Evolutionary conservation across 2,113 vertebrate genomes (phyloP).

Genomic region (Thunnus maccoyii): DNA sequence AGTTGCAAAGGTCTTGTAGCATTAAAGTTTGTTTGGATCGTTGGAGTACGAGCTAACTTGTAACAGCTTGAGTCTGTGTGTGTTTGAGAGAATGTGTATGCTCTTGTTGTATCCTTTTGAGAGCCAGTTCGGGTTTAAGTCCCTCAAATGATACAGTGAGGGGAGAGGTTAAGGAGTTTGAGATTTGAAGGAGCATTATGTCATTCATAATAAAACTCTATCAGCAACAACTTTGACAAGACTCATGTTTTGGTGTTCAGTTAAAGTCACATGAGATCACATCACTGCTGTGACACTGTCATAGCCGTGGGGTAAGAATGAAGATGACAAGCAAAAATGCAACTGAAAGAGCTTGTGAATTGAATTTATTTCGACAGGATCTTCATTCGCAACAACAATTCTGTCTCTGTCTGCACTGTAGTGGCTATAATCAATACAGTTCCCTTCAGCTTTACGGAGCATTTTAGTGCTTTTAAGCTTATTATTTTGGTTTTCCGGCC

Average conservation of each 20-base stretch:
- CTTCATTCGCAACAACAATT: neutral
- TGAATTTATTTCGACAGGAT: slow-evolving; percentile 4
- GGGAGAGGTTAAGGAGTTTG: slow-evolving; percentile 1
- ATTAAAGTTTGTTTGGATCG: slow-evolving; percentile 50
- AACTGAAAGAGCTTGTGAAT: neutral
- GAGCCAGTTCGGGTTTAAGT: neutral
- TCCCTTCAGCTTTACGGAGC: no score
- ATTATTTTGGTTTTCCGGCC: no score
- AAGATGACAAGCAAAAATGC: neutral
- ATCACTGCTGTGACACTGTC: slow-evolving; percentile 23
- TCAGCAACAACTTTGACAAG: slow-evolving; percentile 26
- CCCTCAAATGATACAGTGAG: slow-evolving; percentile 6
- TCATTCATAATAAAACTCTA: slow-evolving; percentile 34
- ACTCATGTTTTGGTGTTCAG: slow-evolving; percentile 24
- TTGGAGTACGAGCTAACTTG: neutral
- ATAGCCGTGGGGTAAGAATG: slow-evolving; percentile 5
- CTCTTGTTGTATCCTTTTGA: slow-evolving; percentile 9
- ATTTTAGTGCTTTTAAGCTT: no score
- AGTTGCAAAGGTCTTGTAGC: slow-evolving; percentile 8
- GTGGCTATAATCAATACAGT: no score
- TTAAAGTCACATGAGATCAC: slow-evolving; percentile 38
- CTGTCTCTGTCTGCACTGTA: neutral
- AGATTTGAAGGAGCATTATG: slow-evolving; percentile 15
- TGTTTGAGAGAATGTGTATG: neutral
- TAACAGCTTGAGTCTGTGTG: slow-evolving; percentile 3